Evolutionary conservation across 92 coral and sea anemone genomes (phyloP).

Genomic region (Pocillopora meandrina): DNA sequence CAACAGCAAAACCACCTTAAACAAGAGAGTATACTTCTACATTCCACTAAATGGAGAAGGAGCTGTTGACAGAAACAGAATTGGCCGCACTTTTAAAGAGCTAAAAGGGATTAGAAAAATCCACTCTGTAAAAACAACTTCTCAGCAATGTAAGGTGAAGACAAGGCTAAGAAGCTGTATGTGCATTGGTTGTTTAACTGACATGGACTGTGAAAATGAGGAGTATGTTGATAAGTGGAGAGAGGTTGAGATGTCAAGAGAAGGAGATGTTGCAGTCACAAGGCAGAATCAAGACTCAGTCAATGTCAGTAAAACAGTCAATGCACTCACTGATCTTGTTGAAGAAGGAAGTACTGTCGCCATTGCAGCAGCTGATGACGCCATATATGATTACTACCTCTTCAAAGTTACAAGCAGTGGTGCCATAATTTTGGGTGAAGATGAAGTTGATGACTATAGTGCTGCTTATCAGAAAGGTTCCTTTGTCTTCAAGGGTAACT

Average conservation of each 20-base stretch:
- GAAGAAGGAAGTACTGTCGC: too few relatives aligned
- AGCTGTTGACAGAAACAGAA: constrained; percentile 27
- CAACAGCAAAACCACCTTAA: constrained; percentile 21
- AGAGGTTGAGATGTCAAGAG: constrained; percentile 43
- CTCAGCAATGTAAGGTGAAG: constrained; percentile 36
- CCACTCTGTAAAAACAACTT: constrained; percentile 39
- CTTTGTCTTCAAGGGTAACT: too few relatives aligned
- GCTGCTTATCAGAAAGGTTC: too few relatives aligned
- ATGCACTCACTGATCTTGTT: constrained; percentile 34
- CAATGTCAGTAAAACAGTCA: constrained; percentile 30
- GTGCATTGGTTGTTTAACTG: constrained; percentile 42
- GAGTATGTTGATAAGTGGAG: constrained; percentile 63
- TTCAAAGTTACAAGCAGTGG: too few relatives aligned
- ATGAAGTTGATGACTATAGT: too few relatives aligned
- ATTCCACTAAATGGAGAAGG: constrained; percentile 34
- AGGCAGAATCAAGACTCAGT: constrained; percentile 39
- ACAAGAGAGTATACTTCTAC: constrained; percentile 27
- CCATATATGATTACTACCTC: too few relatives aligned
- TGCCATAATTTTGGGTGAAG: too few relatives aligned
- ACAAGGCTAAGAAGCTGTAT: constrained; percentile 40
- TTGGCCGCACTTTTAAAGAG: constrained; percentile 10
- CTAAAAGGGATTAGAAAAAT: constrained; percentile 33
- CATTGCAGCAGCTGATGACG: too few relatives aligned
- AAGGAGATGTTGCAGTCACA: constrained; percentile 53
- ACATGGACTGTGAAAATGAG: constrained; percentile 42